Evolutionary conservation across 2,888 invertebrate species (phyloP).

Genomic region (Pristionchus entomophagus): DNA sequence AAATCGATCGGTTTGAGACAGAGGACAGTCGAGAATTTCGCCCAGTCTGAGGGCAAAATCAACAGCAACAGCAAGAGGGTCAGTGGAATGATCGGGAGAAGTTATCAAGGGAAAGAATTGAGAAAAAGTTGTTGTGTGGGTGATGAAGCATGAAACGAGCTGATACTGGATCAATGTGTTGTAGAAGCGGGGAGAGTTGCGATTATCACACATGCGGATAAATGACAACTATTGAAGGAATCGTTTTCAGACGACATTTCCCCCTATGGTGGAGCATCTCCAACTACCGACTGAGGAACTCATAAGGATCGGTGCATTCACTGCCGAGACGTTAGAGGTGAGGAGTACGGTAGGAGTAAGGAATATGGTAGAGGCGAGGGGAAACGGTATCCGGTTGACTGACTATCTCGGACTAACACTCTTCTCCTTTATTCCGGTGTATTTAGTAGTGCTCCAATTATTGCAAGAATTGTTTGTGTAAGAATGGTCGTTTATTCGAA

Average conservation of each 20-base stretch:
- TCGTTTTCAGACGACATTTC: background rate
- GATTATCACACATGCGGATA: too few species aligned
- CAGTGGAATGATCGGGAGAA: background rate
- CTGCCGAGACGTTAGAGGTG: background rate
- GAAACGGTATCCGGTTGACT: too few species aligned
- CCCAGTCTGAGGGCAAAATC: background rate
- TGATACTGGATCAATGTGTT: background rate
- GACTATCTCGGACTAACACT: too few species aligned
- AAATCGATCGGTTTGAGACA: slow-evolving; percentile 30
- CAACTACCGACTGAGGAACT: background rate
- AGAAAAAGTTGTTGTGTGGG: background rate
- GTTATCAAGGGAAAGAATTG: background rate
- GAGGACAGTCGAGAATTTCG: background rate
- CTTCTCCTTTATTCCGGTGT: too few species aligned
- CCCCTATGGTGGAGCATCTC: background rate
- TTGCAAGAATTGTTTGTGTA: too few species aligned
- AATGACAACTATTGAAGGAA: too few species aligned
- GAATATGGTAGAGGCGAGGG: too few species aligned
- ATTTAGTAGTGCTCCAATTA: too few species aligned
- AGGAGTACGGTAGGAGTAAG: background rate
- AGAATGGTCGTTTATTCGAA: too few species aligned
- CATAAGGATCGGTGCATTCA: background rate
- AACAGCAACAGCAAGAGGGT: slow-evolving; percentile 13
- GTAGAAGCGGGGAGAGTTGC: too few species aligned
- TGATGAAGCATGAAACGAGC: background rate